Base-by-base conservation (phyloP, 2,113 vertebrate genomes). In the Actenoides lindsayi region DNA sequence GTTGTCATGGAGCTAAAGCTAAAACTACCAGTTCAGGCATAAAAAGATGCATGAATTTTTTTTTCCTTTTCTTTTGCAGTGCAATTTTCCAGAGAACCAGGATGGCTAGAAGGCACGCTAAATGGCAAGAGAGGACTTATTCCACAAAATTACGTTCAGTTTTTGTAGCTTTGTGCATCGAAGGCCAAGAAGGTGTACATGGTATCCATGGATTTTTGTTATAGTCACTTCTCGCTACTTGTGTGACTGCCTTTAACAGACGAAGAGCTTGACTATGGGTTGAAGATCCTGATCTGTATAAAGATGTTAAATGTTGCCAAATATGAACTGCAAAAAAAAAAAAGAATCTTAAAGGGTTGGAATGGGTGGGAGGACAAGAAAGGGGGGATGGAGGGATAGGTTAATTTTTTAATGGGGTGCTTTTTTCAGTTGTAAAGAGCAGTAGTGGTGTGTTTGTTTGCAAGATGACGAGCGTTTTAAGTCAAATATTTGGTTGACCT, bases 71-170 rank as follows among this genome's bases (percentile, higher is more conserved):
- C 77, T 95, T 97, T 97, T 92, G 37, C 94, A 98, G 98, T 98
- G 83, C 98, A 98, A 94, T 97, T 96, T 90, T 99, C 99, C 33
- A 98, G 98, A 93, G 99, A 99, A 91, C 99, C 99, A 5, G 99
- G 99, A 94, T 99, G 99, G 99, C 98, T 99, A 70, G 99, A 99
- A 96, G 99, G 99, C 93, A 99, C 99, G 2, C 98, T 99, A 98
- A 98, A 99, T 73, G 99, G 99, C 96, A 99, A 98, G 97, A 98
- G 98, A 94, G 99, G 99, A 96, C 99, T 99, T 97, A 99, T 99
- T 98, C 99, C 99, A 94, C 98, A 99, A 95, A 99, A 99, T 95
- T 99, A 99, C 15, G 99, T 99, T 97, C 98, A 99, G 97, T 98
- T 99, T 97, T 98, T 99, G 97, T 99, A 99, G 97, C 95, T 60